phyloP scores from a whole-genome alignment of 2,113 vertebrate genomes.

The Castor canadensis region DNA sequence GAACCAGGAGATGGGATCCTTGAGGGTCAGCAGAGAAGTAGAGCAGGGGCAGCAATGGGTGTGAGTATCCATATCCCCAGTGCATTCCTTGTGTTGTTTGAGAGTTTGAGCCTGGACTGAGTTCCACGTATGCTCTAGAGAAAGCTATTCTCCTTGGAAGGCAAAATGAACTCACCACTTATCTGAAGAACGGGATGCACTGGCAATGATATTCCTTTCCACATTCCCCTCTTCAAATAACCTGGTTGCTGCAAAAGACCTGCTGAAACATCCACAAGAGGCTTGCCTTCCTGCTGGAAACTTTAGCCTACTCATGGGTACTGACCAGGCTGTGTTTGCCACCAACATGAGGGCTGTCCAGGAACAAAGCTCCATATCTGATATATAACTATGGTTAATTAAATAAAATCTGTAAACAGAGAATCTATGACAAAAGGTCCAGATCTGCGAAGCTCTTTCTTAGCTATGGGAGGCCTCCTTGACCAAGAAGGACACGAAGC shows the following conservation, averaged over 20 bases:
- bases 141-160: slow-evolving; percentile 42
- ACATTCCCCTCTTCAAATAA: fast-evolving
- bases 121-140: not conserved
- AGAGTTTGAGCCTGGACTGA: not conserved
- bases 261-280: not conserved
- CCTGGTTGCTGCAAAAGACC: not conserved
- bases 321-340: not conserved
- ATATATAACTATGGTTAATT: not conserved
- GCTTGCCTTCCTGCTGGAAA: fast-evolving
- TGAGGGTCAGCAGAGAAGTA: not conserved
- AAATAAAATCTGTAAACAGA: slow-evolving; percentile 45
- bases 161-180: slow-evolving; percentile 48
- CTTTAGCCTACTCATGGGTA: not conserved
- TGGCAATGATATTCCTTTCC: not conserved
- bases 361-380: not conserved
- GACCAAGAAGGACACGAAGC: not conserved
- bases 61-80: not conserved
- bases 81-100: not conserved
- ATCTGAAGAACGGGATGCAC: not conserved
- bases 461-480: not conserved
- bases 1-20: not conserved
- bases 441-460: not conserved
- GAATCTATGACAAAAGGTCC: slow-evolving; percentile 53
- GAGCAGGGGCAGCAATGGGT: not conserved
- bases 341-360: not conserved